Conservation (phyloP, 2,797 vertebrate genomes). For the Eulemur mongoz region DNA sequence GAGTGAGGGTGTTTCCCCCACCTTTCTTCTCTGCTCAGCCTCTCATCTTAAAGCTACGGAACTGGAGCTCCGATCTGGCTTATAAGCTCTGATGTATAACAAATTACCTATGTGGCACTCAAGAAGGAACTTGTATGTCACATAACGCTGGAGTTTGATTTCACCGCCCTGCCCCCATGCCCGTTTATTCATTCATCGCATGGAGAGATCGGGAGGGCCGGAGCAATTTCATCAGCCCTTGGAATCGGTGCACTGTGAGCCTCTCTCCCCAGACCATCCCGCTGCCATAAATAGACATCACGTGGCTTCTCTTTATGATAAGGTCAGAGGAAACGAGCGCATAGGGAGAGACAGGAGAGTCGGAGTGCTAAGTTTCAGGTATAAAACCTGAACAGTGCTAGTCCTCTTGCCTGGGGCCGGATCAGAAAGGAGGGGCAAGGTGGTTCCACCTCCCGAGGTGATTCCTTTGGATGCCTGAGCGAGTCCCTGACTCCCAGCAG, state of each 20-base stretch:
- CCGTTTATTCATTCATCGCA: background rate
- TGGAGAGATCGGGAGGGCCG: background rate
- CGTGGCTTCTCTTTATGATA: conserved; percentile 44
- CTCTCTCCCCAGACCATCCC: background rate
- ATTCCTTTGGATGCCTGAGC: background rate
- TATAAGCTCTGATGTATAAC: background rate
- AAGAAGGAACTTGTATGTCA: background rate
- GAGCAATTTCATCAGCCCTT: conserved; percentile 35
- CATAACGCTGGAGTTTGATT: background rate
- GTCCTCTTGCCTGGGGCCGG: background rate
- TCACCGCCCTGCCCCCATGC: background rate
- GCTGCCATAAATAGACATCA: conserved; percentile 52
- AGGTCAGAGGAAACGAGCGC: conserved; percentile 52
- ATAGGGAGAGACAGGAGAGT: conserved; percentile 23
- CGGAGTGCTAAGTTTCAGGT: background rate
- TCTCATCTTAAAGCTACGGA: background rate
- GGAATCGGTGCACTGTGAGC: background rate
- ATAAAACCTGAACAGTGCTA: background rate
- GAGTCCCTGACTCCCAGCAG: background rate
- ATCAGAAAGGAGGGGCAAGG: background rate
- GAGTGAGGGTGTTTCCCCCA: background rate
- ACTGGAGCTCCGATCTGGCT: background rate
- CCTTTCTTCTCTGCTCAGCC: background rate
- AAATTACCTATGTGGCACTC: background rate
- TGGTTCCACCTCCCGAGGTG: background rate